Evolutionary conservation across 64 coral and sea anemone species (phyloP), one percentile per base, ranked within the genome.

Genomic region (Exaiptasia diaphana): DNA sequence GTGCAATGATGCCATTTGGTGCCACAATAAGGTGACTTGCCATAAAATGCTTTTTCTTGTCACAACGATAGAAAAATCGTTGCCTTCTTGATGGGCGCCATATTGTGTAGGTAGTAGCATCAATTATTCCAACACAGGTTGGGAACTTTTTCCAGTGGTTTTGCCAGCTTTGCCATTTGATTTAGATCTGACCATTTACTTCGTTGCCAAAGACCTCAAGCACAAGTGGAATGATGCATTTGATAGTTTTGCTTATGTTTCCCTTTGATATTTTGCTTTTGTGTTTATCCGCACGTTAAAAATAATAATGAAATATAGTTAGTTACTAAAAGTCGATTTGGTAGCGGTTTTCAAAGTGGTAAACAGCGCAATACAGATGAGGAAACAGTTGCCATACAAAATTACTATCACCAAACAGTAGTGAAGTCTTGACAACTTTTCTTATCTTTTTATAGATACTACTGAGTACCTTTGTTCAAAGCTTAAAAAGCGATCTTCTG

Each of bases 41-140:
- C 55, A 60, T 60, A 24, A 60, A 60, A 60, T 60, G 55, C 55
- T 29, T 60, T 29, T 60, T 60, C 55, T 60, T 60, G 55, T 60
- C 55, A 60, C 55, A 22, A 24, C 55, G 55, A 29, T 60, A 60
- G 31, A 60, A 60, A 27, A 22, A 27, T 60, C 23, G 23, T 29
- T 60, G 55, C 31, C 55, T 60, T 60, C 25, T 27, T 22, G 55
- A 60, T 29, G 55, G 55, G 23, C 55, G 25, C 55, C 55, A 60
- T 60, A 60, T 60, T 60, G 25, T 29, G 31, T 60, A 29, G 31
- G 31, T 60, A 27, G 55, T 56, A 22, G 53, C 53, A 56, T 56
- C 53, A 24, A 56, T 56, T 17, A 56, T 56, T 17, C 53, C 53
- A 56, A 56, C 53, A 56, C 53, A 56, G 53, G 53, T 22, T 13